A percentile compares a stretch with the other conserved stretches of the same genome.
Conservation (phyloP, 2,113 vertebrate species). For the Sphaerodactylus townsendi region DNA sequence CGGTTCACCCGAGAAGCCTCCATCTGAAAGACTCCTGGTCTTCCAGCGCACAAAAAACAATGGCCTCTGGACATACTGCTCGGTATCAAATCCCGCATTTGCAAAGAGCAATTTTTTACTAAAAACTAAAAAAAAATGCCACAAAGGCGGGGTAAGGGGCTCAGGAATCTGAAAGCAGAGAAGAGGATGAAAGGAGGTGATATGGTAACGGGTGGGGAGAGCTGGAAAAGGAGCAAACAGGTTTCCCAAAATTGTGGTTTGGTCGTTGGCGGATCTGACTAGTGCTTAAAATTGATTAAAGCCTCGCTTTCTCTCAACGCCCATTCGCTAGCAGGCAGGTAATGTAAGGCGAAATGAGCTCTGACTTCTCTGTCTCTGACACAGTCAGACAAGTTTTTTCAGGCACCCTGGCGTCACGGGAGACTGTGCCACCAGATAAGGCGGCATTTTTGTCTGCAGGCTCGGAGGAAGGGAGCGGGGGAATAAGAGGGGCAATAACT, state of each 20-base stretch:
- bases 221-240: slow-evolving; percentile 59
- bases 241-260: slow-evolving; percentile 63
- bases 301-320: slow-evolving; percentile 58
- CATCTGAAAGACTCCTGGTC: too few species aligned
- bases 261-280: slow-evolving; percentile 61
- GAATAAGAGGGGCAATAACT: background rate
- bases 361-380: slow-evolving; percentile 62
- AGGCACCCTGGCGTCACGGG: slow-evolving; percentile 62
- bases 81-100: too few species aligned
- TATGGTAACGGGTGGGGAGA: background rate
- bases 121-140: too few species aligned
- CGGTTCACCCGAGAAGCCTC: too few species aligned
- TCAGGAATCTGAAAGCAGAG: background rate
- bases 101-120: too few species aligned
- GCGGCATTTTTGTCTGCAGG: slow-evolving; percentile 55
- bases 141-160: too few species aligned
- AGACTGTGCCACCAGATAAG: slow-evolving; percentile 69
- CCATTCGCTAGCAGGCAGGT: slow-evolving; percentile 71
- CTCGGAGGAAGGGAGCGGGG: background rate
- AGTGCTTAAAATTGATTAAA: slow-evolving; percentile 40
- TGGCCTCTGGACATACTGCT: too few species aligned
- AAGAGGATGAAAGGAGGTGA: background rate
- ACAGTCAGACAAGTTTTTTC: slow-evolving; percentile 72
- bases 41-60: too few species aligned
- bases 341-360: slow-evolving; percentile 60